These are phyloP conservation scores for Delphinus delphis DNA, from an alignment of 2,113 vertebrate genomes.

Conservation along the genomic window DNA sequence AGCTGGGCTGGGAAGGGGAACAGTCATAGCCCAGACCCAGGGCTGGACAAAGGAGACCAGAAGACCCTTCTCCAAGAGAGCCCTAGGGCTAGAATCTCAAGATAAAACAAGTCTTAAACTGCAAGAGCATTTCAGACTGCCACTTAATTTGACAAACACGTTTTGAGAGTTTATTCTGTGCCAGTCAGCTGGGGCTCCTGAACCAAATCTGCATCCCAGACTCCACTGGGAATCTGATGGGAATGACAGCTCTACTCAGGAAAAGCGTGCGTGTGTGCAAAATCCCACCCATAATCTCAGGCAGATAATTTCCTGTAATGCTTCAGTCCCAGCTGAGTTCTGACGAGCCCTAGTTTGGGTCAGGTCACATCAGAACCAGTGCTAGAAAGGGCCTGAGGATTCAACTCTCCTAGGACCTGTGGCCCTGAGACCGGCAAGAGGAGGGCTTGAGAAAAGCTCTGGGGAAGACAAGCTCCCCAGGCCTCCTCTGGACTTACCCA, in stretches of 20 bases:
- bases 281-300: not conserved
- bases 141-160: not conserved
- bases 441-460: not conserved
- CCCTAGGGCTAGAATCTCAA: not conserved
- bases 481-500: conserved; percentile 88
- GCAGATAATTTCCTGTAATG: accelerated
- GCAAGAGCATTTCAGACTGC: not conserved
- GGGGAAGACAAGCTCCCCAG: accelerated
- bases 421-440: not conserved
- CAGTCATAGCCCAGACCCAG: not conserved
- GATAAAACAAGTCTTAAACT: not conserved
- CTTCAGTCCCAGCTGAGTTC: not conserved
- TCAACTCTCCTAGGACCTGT: not conserved
- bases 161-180: not conserved
- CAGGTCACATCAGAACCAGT: not conserved
- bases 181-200: not conserved
- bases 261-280: not conserved
- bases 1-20: not conserved
- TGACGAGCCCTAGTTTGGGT: not conserved
- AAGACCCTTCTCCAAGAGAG: not conserved
- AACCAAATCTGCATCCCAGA: not conserved
- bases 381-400: not conserved
- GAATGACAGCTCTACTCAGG: not conserved
- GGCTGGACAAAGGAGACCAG: not conserved
- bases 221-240: not conserved